Percentiles rank a stretch among this genome's conserved stretches.
phyloP scores from a whole-genome alignment of 1,140 invertebrate genomes.

The Listronotus bonariensis region DNA sequence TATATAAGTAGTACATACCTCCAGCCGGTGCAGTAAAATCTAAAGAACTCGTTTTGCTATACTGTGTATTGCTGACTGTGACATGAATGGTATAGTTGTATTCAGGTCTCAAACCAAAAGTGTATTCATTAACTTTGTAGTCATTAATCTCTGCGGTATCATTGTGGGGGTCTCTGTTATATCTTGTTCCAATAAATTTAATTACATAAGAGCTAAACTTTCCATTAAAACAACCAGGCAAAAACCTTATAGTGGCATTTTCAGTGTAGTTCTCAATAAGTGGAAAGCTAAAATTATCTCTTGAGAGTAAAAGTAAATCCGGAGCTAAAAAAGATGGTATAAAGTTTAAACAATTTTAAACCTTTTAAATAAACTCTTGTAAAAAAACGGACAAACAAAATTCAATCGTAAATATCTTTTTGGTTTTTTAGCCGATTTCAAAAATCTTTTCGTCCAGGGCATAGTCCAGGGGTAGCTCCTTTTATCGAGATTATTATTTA shows the following conservation, averaged over 20 bases:
- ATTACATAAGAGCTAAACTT: constrained; percentile 36
- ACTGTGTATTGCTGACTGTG: constrained; percentile 19
- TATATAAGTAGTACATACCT: constrained; percentile 34
- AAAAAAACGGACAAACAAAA: no score
- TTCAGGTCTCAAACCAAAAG: constrained; percentile 35
- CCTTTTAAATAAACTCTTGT: no score
- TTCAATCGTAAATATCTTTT: no score
- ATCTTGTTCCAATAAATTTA: constrained; percentile 29
- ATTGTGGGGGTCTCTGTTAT: background rate
- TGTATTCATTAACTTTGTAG: background rate
- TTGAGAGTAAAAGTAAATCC: background rate
- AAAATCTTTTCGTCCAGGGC: no score
- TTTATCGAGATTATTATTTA: no score
- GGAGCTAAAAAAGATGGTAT: constrained; percentile 14
- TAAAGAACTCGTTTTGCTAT: background rate
- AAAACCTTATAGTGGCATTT: constrained; percentile 22
- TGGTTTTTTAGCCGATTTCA: no score
- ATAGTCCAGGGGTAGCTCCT: no score
- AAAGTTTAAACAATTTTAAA: no score
- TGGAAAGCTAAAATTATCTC: no score
- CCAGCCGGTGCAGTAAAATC: constrained; percentile 39
- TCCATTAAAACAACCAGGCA: constrained; percentile 42
- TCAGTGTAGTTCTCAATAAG: constrained; percentile 23
- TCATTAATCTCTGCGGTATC: constrained; percentile 1
- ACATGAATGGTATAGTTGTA: constrained; percentile 33